Base-by-base conservation (phyloP, 2,888 invertebrate species). In the Caenorhabditis uteleia region DNA sequence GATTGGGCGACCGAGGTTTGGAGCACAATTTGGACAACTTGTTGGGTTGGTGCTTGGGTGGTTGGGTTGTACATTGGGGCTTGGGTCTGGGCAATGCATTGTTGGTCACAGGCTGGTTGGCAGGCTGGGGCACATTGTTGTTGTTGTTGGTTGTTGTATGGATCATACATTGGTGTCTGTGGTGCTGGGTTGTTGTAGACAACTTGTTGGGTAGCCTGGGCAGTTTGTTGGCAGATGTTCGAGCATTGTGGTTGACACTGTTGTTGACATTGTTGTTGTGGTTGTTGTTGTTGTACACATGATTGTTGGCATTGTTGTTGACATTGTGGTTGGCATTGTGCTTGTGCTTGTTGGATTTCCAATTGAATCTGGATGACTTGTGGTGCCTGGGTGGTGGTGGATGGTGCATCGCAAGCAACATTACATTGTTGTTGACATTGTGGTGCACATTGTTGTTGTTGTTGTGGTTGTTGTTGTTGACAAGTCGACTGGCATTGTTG, bases 321-420 rank as follows among this genome's bases (percentile, higher is more conserved):
- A 62, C 73, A 73, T 47, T 68, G 68, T 39, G 69, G 69, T 47
- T 62, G 56, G 48, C 72, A 72, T 44, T 70, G 69, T 27, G 61
- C 60, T 50, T 68, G 68, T n/a, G 56, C 46, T 44, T 47, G 47
- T 38, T 53, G 49, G 40, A 61, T 50, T 29, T 64, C 56, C n/a
- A 62, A 48, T 33, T 62, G 56, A 38, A 62, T 56, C 18, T 49
- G 49, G 27, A 62, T 56, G 27, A 64, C 48, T 56, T 62, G 61
- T 36, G 61, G 61, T 23, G 50, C 61, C 34, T 61, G 61, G 27
- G 61, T 61, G 38, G 61, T 44, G n/a, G n/a, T n/a, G n/a, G n/a
- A n/a, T n/a, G n/a, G n/a, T n/a, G n/a, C n/a, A n/a, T n/a, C n/a
- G 18, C 60, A 53, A 20, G 65, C 34, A n/a, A n/a, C n/a, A n/a